Conservation (phyloP, 2,797 vertebrate genomes). For the Myripristis jacobus region DNA sequence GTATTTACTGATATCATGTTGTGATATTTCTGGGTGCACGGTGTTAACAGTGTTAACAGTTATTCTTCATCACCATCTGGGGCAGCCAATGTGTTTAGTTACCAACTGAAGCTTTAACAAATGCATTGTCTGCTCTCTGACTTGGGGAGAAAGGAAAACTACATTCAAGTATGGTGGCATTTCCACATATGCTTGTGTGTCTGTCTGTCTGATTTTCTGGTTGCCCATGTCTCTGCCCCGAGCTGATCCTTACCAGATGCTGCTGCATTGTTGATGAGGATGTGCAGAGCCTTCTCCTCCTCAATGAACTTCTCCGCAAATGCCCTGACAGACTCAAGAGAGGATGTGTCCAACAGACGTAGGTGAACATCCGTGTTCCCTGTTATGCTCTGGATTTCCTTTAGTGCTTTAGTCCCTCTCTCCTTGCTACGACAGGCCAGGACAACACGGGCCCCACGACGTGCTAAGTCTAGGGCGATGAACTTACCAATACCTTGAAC, state of each 20-base stretch:
- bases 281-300: slow-evolving; percentile 85
- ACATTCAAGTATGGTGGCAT: too few relatives aligned
- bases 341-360: slow-evolving; percentile 84
- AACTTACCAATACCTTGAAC: slow-evolving; percentile 87
- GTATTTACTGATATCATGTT: too few relatives aligned
- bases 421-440: slow-evolving; percentile 84
- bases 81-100: too few relatives aligned
- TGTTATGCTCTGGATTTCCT: slow-evolving; percentile 81
- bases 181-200: too few relatives aligned
- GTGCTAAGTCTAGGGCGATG: slow-evolving; percentile 87
- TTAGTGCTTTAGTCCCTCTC: slow-evolving; percentile 74
- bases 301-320: slow-evolving; percentile 80
- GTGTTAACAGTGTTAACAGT: too few relatives aligned
- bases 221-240: too few relatives aligned
- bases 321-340: slow-evolving; percentile 83
- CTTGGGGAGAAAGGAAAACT: too few relatives aligned
- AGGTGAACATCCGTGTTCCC: slow-evolving; percentile 82
- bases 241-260: slow-evolving; percentile 77
- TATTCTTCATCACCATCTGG: too few relatives aligned
- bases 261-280: slow-evolving; percentile 90
- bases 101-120: too few relatives aligned
- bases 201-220: background rate
- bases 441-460: slow-evolving; percentile 87
- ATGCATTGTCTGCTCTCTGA: too few relatives aligned
- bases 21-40: too few relatives aligned